Evolutionary conservation across 2,888 invertebrate species (phyloP).

Genomic region (Caenorhabditis angaria): DNA sequence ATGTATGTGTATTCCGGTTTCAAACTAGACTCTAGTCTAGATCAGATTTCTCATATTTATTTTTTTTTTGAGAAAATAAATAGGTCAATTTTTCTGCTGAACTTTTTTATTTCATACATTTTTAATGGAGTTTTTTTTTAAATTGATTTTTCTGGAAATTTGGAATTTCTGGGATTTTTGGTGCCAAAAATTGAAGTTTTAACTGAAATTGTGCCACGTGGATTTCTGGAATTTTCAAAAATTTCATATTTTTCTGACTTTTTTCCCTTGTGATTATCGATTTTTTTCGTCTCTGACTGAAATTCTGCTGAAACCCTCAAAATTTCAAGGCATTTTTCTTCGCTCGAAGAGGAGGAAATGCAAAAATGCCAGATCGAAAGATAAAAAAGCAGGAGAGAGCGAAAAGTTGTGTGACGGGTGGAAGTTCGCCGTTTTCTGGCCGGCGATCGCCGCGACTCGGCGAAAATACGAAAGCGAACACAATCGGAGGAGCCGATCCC

Average conservation of each 20-base stretch:
- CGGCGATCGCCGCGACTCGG: slow-evolving; percentile 35
- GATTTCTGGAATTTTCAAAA: no score
- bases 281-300: not conserved
- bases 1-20: no score
- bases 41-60: not conserved
- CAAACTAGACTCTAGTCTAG: no score
- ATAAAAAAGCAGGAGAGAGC: slow-evolving; percentile 40
- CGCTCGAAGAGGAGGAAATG: not conserved
- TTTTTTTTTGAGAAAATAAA: not conserved
- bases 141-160: not conserved
- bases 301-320: no score
- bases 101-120: not conserved
- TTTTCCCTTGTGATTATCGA: not conserved
- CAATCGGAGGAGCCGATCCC: no score
- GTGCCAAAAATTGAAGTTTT: not conserved
- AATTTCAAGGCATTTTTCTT: not conserved
- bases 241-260: no score
- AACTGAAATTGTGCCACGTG: no score
- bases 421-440: slow-evolving; percentile 25
- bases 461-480: slow-evolving; percentile 11
- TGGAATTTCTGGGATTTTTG: not conserved
- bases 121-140: no score
- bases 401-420: slow-evolving; percentile 26
- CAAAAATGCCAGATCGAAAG: slow-evolving; percentile 5
- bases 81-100: not conserved